These are phyloP conservation scores for Apaloderma vittatum DNA, from an alignment of 2,113 vertebrate genomes.

Conservation along the genomic window DNA sequence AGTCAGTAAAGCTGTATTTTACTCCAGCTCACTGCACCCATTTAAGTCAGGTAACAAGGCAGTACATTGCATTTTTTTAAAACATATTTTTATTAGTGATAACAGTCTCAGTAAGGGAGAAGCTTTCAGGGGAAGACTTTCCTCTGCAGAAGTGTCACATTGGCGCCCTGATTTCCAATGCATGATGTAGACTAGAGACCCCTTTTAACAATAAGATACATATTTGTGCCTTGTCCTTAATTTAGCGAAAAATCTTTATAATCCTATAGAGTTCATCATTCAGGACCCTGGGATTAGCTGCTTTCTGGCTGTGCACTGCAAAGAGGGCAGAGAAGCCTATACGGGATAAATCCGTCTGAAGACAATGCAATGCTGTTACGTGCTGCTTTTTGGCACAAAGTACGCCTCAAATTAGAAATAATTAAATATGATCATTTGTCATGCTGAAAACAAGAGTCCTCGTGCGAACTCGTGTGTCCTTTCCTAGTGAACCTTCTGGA, in stretches of 20 bases:
- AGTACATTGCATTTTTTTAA: neutral
- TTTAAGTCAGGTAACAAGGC: no score
- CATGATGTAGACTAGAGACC: accelerated
- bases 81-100: neutral
- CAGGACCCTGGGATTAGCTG: neutral
- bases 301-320: neutral
- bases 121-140: neutral
- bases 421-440: neutral
- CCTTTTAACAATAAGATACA: neutral
- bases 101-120: neutral
- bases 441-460: neutral
- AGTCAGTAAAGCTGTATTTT: neutral
- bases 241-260: neutral
- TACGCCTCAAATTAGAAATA: neutral
- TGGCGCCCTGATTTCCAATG: accelerated
- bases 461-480: neutral
- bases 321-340: neutral
- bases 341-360: neutral
- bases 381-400: neutral
- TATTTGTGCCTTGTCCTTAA: neutral
- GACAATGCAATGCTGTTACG: neutral
- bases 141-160: neutral
- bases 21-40: neutral
- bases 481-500: no score
- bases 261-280: neutral